phyloP scores from a whole-genome alignment of 1,140 invertebrate genomes.

The Drosophila equinoxialis region DNA sequence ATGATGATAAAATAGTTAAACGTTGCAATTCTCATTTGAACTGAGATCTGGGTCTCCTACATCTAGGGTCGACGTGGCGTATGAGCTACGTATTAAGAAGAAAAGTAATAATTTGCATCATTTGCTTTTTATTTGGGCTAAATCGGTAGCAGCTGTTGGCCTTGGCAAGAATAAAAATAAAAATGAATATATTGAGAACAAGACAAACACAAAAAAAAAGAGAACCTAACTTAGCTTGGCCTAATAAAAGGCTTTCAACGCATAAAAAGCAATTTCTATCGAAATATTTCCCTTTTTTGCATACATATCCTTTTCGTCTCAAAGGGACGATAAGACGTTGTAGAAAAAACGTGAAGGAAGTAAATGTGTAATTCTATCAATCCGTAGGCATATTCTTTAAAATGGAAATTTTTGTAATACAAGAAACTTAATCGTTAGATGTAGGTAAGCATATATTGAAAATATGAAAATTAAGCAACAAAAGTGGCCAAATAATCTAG shows the following conservation, averaged over 20 bases:
- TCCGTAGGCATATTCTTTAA: slow-evolving; percentile 1
- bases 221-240: slow-evolving; percentile 33
- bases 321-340: slow-evolving; percentile 2
- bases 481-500: background rate
- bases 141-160: slow-evolving; percentile 48
- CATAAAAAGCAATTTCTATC: slow-evolving; percentile 63
- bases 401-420: background rate
- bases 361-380: background rate
- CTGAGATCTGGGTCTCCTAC: background rate
- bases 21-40: background rate
- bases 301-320: background rate
- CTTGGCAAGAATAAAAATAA: slow-evolving; percentile 27
- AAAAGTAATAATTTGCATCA: slow-evolving; percentile 16
- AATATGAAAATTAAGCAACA: background rate
- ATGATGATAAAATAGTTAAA: slow-evolving; percentile 12
- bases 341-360: background rate
- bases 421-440: background rate
- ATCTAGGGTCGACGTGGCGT: slow-evolving; percentile 9
- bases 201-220: slow-evolving; percentile 13
- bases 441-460: background rate
- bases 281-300: background rate
- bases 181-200: slow-evolving; percentile 5
- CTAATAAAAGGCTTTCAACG: slow-evolving; percentile 49
- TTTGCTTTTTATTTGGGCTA: slow-evolving; percentile 21
- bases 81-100: slow-evolving; percentile 9